Percentiles rank a stretch among this genome's conserved stretches.
Evolutionary conservation across 2,113 vertebrate species (phyloP).

Genomic region (Ovibos moschatus): DNA sequence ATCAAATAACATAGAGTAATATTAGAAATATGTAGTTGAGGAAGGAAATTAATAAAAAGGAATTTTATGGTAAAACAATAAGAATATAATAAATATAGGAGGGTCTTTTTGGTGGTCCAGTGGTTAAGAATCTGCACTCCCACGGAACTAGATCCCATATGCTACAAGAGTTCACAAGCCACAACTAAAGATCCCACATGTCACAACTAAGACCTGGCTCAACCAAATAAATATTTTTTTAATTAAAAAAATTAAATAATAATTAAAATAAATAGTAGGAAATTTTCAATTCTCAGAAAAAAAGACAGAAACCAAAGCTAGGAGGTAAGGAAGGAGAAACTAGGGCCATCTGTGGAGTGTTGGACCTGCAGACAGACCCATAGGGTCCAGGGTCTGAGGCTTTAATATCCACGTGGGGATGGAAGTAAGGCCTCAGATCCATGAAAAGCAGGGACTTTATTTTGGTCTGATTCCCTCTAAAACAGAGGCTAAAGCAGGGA

Average conservation of each 20-base stretch:
- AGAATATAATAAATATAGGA: not conserved
- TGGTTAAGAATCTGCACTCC: not conserved
- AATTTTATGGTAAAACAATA: not conserved
- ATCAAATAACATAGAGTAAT: not conserved
- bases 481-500: not conserved
- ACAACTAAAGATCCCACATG: not conserved
- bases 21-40: not conserved
- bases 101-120: not conserved
- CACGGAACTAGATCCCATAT: not conserved
- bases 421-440: not conserved
- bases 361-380: not conserved
- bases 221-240: not conserved
- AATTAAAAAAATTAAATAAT: not conserved
- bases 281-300: not conserved
- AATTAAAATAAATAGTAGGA: not conserved
- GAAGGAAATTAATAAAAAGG: not conserved
- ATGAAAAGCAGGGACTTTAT: not conserved
- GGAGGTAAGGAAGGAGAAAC: not conserved
- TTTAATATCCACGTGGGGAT: not conserved
- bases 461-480: not conserved
- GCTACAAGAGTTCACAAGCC: not conserved
- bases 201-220: not conserved
- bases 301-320: not conserved
- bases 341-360: not conserved
- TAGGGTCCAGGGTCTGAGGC: not conserved